Evolutionary conservation across 2,113 vertebrate genomes (phyloP), one percentile per base, ranked within the genome.

Genomic region (Corvus cornix): DNA sequence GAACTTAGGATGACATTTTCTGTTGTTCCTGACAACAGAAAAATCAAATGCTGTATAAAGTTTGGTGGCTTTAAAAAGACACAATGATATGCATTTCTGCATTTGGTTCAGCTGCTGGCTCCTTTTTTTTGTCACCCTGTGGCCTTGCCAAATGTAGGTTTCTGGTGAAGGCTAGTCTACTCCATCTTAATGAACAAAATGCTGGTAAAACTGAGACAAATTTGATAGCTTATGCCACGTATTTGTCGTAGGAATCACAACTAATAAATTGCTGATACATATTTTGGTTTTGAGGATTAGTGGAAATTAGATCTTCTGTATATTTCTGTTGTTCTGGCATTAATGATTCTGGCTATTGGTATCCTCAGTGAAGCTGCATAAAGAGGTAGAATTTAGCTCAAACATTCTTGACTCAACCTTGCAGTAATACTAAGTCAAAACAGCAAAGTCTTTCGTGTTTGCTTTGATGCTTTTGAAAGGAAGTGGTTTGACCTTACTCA

Each of bases 391-490:
- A 67, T 67, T 94, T 81, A 74, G 43, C 13, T 53, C 19, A 35
- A 74, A 70, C 48, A 12, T 80, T 90, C 52, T 94, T 87, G 62
- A 31, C 33, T 92, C 52, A 76, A 33, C 58, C 67, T 91, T 90
- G 70, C 6, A 28, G 41, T 60, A 68, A 59, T 41, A 60, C 20
- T 35, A 53, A 89, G 56, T 53, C 14, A 84, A 66, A 94, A 60
- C 66, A 91, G 33, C 26, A 26, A 79, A 73, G n/a, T 30, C 56
- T 91, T 69, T 87, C 33, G 74, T 70, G 67, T 69, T 74, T 74
- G 16, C 66, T 94, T 88, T 90, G 86, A 70, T 83, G 72, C 41
- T 95, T 94, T 70, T 81, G 48, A 78, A 84, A 74, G 49, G 26
- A 92, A 89, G 12, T 87, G 31, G 19, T 84, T 89, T 70, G 63